phyloP scores from a whole-genome alignment of 1,140 invertebrate genomes.

The Triops longicaudatus region DNA sequence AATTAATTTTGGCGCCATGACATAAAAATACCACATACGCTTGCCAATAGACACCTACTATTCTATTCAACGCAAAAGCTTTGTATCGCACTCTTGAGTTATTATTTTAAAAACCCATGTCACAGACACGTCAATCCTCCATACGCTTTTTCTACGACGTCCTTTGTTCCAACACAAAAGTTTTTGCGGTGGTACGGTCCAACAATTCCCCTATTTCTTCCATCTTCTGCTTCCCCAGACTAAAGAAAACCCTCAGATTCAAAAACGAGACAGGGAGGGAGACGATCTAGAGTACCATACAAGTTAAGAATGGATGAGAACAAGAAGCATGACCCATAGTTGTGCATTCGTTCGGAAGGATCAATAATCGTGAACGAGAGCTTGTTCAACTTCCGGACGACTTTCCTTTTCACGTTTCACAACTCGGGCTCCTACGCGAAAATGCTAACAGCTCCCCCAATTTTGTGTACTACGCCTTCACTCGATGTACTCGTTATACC shows the following conservation, averaged over 20 bases:
- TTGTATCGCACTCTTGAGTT: no score
- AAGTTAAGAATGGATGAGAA: not conserved
- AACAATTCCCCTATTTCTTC: not conserved
- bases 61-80: no score
- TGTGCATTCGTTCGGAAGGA: not conserved
- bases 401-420: not conserved
- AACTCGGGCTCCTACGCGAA: not conserved
- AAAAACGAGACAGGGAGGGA: not conserved
- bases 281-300: not conserved
- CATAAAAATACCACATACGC: no score
- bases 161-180: no score
- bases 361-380: not conserved
- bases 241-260: not conserved
- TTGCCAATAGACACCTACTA: no score
- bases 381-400: not conserved
- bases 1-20: no score
- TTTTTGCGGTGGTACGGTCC: not conserved
- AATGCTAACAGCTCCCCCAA: not conserved
- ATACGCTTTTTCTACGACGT: no score
- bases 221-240: not conserved
- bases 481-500: not conserved
- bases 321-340: not conserved
- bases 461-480: not conserved
- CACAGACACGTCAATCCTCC: no score
- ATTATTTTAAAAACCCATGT: no score